phyloP scores from a whole-genome alignment of 1,140 invertebrate species.

The Diprion similis region DNA sequence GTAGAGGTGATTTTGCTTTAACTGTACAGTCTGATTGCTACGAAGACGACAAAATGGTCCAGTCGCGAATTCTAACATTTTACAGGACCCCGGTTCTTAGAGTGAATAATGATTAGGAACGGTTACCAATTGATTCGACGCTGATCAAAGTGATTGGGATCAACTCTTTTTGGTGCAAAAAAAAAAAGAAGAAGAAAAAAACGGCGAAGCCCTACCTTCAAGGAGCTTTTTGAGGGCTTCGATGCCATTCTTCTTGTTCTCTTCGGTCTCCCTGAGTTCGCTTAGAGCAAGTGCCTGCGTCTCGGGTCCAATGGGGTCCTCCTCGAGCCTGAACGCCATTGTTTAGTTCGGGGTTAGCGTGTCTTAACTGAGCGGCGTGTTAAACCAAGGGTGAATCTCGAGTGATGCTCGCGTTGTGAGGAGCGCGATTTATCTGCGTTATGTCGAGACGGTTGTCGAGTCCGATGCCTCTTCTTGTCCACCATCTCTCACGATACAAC shows the following conservation, averaged over 20 bases:
- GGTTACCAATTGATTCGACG: too few relatives aligned
- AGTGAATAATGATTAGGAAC: too few relatives aligned
- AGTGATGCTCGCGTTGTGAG: constrained; percentile 39
- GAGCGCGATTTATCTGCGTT: constrained; percentile 46
- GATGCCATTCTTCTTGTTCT: constrained; percentile 67
- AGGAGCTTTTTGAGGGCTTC: constrained; percentile 67
- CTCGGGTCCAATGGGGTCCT: constrained; percentile 42
- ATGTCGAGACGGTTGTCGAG: constrained; percentile 35
- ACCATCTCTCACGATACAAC: constrained; percentile 31
- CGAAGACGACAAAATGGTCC: too few relatives aligned
- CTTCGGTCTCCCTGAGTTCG: constrained; percentile 73
- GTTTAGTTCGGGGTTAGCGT: constrained; percentile 6
- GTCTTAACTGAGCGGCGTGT: not conserved
- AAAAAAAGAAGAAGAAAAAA: not conserved
- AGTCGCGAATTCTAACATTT: too few relatives aligned
- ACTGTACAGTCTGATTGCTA: too few relatives aligned
- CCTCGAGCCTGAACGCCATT: constrained; percentile 45
- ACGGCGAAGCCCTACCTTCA: constrained; percentile 54
- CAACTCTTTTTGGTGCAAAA: too few relatives aligned
- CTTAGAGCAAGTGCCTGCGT: constrained; percentile 65
- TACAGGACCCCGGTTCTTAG: too few relatives aligned
- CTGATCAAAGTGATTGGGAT: too few relatives aligned
- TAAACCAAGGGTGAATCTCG: constrained; percentile 1
- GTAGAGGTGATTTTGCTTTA: too few relatives aligned
- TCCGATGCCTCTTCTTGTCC: constrained; percentile 44